A percentile compares a stretch with the other conserved stretches of the same genome.
Evolutionary conservation across 2,113 vertebrate genomes (phyloP).

Genomic region (Perca schrenkii): DNA sequence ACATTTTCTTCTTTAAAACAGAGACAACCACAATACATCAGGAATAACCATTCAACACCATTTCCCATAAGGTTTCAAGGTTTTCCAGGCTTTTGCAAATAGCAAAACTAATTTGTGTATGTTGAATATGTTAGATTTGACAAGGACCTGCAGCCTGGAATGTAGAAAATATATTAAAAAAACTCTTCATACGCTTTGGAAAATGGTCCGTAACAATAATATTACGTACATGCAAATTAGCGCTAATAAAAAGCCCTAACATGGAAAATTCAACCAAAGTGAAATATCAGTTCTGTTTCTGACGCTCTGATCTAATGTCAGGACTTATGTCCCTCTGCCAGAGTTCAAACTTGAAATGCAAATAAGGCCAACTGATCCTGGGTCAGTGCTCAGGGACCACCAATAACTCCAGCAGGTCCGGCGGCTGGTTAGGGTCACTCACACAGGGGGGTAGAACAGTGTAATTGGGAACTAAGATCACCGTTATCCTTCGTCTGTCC

Average conservation of each 20-base stretch:
- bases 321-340: neutral
- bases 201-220: neutral
- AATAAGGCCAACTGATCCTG: conserved; percentile 47
- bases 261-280: conserved; percentile 18
- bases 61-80: neutral
- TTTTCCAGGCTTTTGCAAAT: neutral
- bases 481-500: conserved; percentile 84
- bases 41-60: neutral
- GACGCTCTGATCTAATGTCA: neutral
- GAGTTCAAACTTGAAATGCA: neutral
- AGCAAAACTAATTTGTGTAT: conserved; percentile 2
- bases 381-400: conserved; percentile 59
- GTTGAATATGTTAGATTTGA: neutral
- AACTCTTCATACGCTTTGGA: neutral
- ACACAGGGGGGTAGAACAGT: conserved; percentile 81
- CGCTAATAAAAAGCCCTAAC: neutral
- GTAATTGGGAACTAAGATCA: conserved; percentile 86
- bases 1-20: neutral
- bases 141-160: neutral
- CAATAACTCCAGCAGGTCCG: conserved; percentile 41
- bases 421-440: conserved; percentile 71
- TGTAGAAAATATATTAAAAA: neutral
- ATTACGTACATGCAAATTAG: neutral
- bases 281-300: conserved; percentile 11
- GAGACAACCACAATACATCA: neutral